These are phyloP conservation scores for Artemia sinica DNA, from an alignment of 2,888 invertebrate species.

Conservation along the genomic window DNA sequence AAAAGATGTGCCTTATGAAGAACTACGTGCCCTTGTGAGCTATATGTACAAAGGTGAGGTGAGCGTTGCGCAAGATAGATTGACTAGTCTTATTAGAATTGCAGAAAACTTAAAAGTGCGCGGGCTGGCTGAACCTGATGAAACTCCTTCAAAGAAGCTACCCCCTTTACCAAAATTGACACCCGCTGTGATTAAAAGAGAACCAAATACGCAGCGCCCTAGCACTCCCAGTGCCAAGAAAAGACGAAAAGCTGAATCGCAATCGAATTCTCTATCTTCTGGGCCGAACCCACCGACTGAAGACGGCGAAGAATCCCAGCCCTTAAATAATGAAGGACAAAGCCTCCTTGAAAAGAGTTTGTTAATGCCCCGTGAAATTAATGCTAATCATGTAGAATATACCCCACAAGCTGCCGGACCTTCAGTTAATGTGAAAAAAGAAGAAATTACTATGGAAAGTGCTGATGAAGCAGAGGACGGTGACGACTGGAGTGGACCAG, in stretches of 20 bases:
- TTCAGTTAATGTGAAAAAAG: not conserved
- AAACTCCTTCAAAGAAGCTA: conserved; percentile 17
- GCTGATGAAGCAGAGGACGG: not conserved
- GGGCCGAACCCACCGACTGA: not conserved
- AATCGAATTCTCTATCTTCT: not conserved
- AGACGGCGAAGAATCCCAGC: not conserved
- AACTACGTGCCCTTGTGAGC: conserved; percentile 10
- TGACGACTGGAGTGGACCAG: conserved; percentile 7
- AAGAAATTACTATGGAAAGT: conserved; percentile 4
- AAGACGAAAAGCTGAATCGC: not conserved
- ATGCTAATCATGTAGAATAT: conserved; percentile 11
- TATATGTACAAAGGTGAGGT: conserved; percentile 14
- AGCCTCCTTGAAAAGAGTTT: conserved; percentile 7
- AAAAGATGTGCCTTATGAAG: conserved; percentile 11
- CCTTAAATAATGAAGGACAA: not conserved
- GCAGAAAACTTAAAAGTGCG: conserved; percentile 12
- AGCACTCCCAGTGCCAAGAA: not conserved
- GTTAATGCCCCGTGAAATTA: conserved; percentile 12
- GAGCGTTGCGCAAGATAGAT: conserved; percentile 7
- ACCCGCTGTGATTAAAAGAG: conserved; percentile 19
- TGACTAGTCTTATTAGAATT: conserved; percentile 12
- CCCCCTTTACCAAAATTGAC: conserved; percentile 19
- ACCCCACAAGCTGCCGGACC: conserved; percentile 2
- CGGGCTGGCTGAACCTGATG: conserved; percentile 9
- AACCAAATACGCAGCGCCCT: conserved; percentile 16